phyloP scores from a whole-genome alignment of 2,888 invertebrate species.

The Drosophila fungiperda region DNA sequence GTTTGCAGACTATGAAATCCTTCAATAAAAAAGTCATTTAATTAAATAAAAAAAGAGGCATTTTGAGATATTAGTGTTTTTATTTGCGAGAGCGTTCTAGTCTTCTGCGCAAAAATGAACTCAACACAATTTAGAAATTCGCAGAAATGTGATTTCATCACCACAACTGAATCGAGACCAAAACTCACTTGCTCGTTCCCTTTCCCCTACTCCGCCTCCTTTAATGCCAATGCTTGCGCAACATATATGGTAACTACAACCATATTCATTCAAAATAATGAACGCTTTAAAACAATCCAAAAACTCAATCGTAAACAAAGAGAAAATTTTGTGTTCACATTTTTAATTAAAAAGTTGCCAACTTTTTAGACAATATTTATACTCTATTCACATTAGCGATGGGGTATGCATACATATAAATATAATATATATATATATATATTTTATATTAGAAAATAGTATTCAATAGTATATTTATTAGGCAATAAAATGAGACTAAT shows the following conservation, averaged over 20 bases:
- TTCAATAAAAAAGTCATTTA: not conserved
- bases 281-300: slow-evolving; percentile 11
- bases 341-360: slow-evolving; percentile 37
- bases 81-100: not conserved
- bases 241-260: slow-evolving; percentile 19
- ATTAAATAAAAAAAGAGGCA: not conserved
- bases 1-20: not conserved
- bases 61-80: not conserved
- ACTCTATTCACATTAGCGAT: not conserved
- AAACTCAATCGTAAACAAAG: slow-evolving; percentile 13
- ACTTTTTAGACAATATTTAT: slow-evolving; percentile 26
- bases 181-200: not conserved
- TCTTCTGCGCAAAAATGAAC: not conserved
- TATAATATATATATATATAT: no score
- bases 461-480: no score
- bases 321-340: slow-evolving; percentile 19
- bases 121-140: slow-evolving; percentile 18
- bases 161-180: slow-evolving; percentile 29
- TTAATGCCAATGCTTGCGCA: slow-evolving; percentile 23
- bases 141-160: slow-evolving; percentile 49
- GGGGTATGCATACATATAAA: not conserved
- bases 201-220: not conserved
- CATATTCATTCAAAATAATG: slow-evolving; percentile 19
- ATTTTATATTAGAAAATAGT: no score
- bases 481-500: no score